A percentile compares a stretch with the other conserved stretches of the same genome.
These are phyloP conservation scores for Camelus dromedarius DNA, from an alignment of 2,113 vertebrate genomes.

Conservation along the genomic window DNA sequence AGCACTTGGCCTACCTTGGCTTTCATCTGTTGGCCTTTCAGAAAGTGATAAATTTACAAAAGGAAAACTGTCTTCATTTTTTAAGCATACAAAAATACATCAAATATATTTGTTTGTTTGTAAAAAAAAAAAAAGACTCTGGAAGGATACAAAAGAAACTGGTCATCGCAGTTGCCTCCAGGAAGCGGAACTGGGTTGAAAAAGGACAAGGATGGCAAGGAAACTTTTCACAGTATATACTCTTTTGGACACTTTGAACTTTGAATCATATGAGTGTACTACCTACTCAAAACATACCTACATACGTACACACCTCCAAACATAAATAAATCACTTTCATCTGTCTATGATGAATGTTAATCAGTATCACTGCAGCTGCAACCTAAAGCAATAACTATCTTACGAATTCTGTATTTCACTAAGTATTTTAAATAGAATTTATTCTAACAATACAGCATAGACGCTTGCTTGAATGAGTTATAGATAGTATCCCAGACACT, in stretches of 20 bases:
- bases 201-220: not conserved
- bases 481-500: not conserved
- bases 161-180: not conserved
- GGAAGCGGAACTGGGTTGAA: not conserved
- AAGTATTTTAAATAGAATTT: slow-evolving; percentile 48
- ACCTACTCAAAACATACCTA: not conserved
- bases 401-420: not conserved
- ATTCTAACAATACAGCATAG: not conserved
- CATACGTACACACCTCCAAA: not conserved
- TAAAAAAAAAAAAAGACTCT: not conserved
- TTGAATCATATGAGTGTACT: not conserved
- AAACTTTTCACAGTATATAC: not conserved
- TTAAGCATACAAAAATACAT: not conserved
- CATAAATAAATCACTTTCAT: not conserved
- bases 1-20: not conserved
- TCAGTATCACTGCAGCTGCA: not conserved
- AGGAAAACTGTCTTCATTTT: not conserved
- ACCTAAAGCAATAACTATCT: not conserved
- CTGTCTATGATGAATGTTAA: not conserved
- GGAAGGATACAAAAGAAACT: slow-evolving; percentile 3
- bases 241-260: slow-evolving; percentile 2
- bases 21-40: not conserved
- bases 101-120: not conserved
- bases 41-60: not conserved
- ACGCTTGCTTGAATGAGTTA: not conserved